Conservation (phyloP, 2,113 vertebrate species). For the Pagrus major region DNA sequence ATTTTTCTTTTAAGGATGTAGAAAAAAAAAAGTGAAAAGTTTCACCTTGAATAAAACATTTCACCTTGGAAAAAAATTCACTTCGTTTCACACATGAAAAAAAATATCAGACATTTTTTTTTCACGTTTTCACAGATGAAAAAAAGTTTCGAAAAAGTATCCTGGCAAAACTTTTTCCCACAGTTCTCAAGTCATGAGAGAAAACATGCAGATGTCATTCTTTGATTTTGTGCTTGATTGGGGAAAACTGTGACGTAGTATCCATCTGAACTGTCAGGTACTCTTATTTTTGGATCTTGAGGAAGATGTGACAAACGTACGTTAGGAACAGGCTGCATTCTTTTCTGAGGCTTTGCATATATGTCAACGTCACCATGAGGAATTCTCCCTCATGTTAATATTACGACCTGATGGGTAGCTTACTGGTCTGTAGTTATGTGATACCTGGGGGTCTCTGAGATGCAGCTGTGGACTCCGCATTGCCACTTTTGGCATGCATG, state of each 20-base stretch:
- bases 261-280: conserved; percentile 19
- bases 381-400: conserved; percentile 18
- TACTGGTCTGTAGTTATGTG: conserved; percentile 9
- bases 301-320: background rate
- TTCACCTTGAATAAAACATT: too few relatives aligned
- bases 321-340: background rate
- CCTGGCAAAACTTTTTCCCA: too few relatives aligned
- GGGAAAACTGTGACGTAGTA: conserved; percentile 72
- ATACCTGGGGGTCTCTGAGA: conserved; percentile 32
- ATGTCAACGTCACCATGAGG: background rate
- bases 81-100: too few relatives aligned
- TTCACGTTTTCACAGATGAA: too few relatives aligned
- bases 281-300: conserved; percentile 9
- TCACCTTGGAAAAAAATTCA: too few relatives aligned
- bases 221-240: conserved; percentile 46
- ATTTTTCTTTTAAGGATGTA: too few relatives aligned
- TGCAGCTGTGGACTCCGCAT: conserved; percentile 46
- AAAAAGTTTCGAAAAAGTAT: too few relatives aligned
- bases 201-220: too few relatives aligned
- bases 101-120: too few relatives aligned
- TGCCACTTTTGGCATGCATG: conserved; percentile 24
- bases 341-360: background rate
- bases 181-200: too few relatives aligned
- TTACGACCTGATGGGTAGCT: background rate
- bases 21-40: too few relatives aligned